Evolutionary conservation across 2,888 invertebrate species (phyloP).

Genomic region (Endotricha flammealis): DNA sequence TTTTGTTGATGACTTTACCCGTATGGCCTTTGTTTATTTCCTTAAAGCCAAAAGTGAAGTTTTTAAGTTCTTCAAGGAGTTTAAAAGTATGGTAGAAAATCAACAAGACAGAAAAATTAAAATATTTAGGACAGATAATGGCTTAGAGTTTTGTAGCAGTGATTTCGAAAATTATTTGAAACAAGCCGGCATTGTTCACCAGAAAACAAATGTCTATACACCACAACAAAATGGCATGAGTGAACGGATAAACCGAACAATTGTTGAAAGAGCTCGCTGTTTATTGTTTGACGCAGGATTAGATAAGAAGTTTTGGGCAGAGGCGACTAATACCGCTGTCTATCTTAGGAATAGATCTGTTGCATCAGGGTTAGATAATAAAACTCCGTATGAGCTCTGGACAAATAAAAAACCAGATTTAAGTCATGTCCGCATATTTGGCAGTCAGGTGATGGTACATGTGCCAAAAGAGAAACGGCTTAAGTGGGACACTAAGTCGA

Average conservation of each 20-base stretch:
- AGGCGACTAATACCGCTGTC: slow-evolving; percentile 19
- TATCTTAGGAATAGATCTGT: slow-evolving; percentile 18
- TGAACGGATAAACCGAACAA: slow-evolving; percentile 18
- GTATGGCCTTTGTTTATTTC: slow-evolving; percentile 2
- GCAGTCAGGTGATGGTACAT: slow-evolving; percentile 20
- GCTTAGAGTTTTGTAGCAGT: slow-evolving; percentile 1
- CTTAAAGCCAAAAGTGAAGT: background rate
- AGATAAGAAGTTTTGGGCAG: slow-evolving; percentile 22
- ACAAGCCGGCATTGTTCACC: slow-evolving; percentile 20
- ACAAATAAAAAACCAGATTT: slow-evolving; percentile 19
- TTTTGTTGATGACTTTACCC: slow-evolving; percentile 1
- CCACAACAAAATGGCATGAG: slow-evolving; percentile 22
- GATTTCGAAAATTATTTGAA: slow-evolving; percentile 16
- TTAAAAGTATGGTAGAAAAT: background rate
- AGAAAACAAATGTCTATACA: slow-evolving; percentile 20
- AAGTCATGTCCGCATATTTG: slow-evolving; percentile 15
- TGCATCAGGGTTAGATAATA: slow-evolving; percentile 17
- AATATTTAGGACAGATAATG: slow-evolving; percentile 12
- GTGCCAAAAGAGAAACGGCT: slow-evolving; percentile 19
- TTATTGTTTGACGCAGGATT: slow-evolving; percentile 19
- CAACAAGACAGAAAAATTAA: background rate
- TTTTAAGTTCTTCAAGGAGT: background rate
- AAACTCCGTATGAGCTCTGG: slow-evolving; percentile 22
- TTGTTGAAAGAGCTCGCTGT: slow-evolving; percentile 20
- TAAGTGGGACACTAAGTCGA: slow-evolving; percentile 22